A percentile compares a stretch with the other conserved stretches of the same genome.
These are phyloP conservation scores for Ammodytes marinus DNA, from an alignment of 2,113 vertebrate genomes.

Conservation along the genomic window DNA sequence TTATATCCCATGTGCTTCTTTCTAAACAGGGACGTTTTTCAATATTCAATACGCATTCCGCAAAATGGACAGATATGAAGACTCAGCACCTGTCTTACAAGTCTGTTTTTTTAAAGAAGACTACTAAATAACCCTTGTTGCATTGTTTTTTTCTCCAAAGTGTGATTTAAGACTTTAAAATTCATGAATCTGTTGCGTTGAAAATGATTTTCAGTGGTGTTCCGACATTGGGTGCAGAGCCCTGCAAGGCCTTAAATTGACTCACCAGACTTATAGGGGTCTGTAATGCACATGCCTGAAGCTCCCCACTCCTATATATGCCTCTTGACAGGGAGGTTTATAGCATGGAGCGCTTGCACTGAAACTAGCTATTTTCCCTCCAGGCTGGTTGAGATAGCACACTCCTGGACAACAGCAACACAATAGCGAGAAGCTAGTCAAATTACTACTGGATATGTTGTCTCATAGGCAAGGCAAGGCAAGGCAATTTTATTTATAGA, in stretches of 20 bases:
- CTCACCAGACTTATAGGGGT: constrained; percentile 39
- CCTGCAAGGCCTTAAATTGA: constrained; percentile 29
- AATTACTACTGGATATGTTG: constrained; percentile 11
- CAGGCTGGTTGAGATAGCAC: constrained; percentile 32
- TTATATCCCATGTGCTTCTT: constrained; percentile 18
- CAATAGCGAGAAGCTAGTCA: constrained; percentile 7
- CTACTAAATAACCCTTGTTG: neutral
- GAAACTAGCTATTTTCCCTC: constrained; percentile 39
- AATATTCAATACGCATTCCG: constrained; percentile 20
- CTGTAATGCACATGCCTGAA: constrained; percentile 35
- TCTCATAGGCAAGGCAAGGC: no score
- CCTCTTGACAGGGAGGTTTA: constrained; percentile 31
- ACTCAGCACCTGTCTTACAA: constrained; percentile 18
- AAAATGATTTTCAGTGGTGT: neutral
- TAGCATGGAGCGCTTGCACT: constrained; percentile 9
- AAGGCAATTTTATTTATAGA: no score
- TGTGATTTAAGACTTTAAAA: constrained; percentile 10
- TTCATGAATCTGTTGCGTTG: neutral
- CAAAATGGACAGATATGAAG: neutral
- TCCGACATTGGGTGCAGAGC: neutral
- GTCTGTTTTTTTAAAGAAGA: constrained; percentile 3
- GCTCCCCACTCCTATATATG: constrained; percentile 23
- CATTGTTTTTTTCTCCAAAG: neutral
- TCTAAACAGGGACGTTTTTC: constrained; percentile 19
- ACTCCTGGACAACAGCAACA: constrained; percentile 18